Percentiles rank a stretch among this genome's conserved stretches.
Evolutionary conservation across 2,888 invertebrate genomes (phyloP).

Genomic region (Pocota personata): DNA sequence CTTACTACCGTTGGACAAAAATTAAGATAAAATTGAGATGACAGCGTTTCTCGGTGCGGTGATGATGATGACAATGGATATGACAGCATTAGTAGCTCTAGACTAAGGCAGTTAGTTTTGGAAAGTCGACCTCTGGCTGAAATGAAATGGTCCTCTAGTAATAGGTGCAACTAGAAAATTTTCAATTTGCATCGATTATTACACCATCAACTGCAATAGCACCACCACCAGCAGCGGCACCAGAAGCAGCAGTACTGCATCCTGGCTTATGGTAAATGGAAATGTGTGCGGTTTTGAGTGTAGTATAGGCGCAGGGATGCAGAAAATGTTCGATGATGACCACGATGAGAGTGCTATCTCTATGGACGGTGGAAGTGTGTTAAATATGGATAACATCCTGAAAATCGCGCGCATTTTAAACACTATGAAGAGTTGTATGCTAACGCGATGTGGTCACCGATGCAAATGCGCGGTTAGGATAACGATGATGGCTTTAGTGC

Average conservation of each 20-base stretch:
- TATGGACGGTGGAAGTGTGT: slow-evolving; percentile 56
- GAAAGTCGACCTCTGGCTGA: slow-evolving; percentile 1
- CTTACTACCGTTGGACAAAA: slow-evolving; percentile 22
- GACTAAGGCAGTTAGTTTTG: slow-evolving; percentile 26
- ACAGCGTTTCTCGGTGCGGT: neutral
- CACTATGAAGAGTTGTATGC: slow-evolving; percentile 41
- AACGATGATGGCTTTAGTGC: slow-evolving; percentile 50
- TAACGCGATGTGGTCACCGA: slow-evolving; percentile 62
- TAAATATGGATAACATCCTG: slow-evolving; percentile 70
- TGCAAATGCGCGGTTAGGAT: slow-evolving; percentile 70
- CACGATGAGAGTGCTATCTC: slow-evolving; percentile 48
- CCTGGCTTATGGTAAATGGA: slow-evolving; percentile 31
- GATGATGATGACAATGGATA: slow-evolving; percentile 48
- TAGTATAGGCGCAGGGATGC: slow-evolving; percentile 8
- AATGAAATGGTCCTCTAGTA: slow-evolving; percentile 1
- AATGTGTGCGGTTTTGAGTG: slow-evolving; percentile 55
- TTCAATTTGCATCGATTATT: slow-evolving; percentile 71
- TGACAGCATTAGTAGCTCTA: slow-evolving; percentile 38
- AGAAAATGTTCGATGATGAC: slow-evolving; percentile 58
- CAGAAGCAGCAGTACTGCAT: neutral
- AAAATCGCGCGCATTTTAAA: slow-evolving; percentile 63
- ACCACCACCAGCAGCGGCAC: neutral
- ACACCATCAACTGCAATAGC: slow-evolving; percentile 35
- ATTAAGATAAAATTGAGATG: slow-evolving; percentile 45
- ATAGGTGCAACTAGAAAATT: slow-evolving; percentile 34